phyloP scores from a whole-genome alignment of 2,888 invertebrate genomes.

The Liopterus haemorrhoidalis region DNA sequence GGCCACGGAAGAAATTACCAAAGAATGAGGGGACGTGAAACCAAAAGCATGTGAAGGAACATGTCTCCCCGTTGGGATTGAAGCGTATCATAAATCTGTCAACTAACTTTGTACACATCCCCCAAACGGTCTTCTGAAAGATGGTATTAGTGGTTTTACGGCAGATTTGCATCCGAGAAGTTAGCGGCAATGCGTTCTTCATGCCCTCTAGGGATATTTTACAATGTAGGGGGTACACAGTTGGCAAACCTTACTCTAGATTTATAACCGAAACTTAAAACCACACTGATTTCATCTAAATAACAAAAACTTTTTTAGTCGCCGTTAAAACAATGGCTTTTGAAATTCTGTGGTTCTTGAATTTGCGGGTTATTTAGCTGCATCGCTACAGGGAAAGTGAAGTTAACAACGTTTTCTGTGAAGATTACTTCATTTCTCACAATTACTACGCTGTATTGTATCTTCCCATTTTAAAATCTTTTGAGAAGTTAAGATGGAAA shows the following conservation, averaged over 20 bases:
- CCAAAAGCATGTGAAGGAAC: slow-evolving; percentile 19
- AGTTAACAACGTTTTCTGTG: too few species aligned
- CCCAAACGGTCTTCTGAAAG: slow-evolving; percentile 37
- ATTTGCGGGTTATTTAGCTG: too few species aligned
- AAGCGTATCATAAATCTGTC: slow-evolving; percentile 42
- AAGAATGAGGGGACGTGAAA: slow-evolving; percentile 1
- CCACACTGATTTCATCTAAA: slow-evolving; percentile 20
- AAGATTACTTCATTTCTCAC: too few species aligned
- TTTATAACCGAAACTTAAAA: slow-evolving; percentile 34
- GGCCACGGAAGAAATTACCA: background rate
- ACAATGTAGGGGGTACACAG: slow-evolving; percentile 37
- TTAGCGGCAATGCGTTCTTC: slow-evolving; percentile 41
- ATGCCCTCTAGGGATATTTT: slow-evolving; percentile 37
- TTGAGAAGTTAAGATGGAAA: too few species aligned
- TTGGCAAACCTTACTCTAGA: slow-evolving; percentile 33
- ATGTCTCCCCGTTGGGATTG: slow-evolving; percentile 33
- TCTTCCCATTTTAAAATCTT: too few species aligned
- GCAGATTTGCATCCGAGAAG: slow-evolving; percentile 43
- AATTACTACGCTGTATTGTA: too few species aligned
- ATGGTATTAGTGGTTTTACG: slow-evolving; percentile 43
- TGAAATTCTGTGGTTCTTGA: too few species aligned
- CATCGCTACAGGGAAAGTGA: too few species aligned
- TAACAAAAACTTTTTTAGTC: background rate
- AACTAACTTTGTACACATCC: slow-evolving; percentile 38
- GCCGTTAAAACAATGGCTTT: too few species aligned